phyloP scores from a whole-genome alignment of 2,113 vertebrate genomes.

The Centropus unirufus region DNA sequence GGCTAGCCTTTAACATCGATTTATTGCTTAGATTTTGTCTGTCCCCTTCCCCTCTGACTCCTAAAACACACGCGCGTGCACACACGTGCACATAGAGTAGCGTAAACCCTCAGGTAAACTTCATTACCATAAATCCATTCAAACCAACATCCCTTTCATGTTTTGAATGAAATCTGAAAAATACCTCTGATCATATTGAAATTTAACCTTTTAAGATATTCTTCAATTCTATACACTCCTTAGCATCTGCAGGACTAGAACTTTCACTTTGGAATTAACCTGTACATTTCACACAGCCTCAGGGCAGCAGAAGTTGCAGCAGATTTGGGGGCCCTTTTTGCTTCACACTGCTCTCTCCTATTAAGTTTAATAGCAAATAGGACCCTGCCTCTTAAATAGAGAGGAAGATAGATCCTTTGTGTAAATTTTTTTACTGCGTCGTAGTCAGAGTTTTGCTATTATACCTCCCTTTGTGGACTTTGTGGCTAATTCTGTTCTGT shows the following conservation, averaged over 20 bases:
- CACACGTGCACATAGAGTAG: neutral
- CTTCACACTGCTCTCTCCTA: neutral
- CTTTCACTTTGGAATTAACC: neutral
- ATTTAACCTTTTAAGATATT: neutral
- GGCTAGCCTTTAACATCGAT: neutral
- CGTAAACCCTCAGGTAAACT: neutral
- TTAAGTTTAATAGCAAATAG: neutral
- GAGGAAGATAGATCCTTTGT: neutral
- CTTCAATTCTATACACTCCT: neutral
- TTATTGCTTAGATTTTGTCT: neutral
- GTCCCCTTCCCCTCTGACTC: neutral
- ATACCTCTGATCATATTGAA: neutral
- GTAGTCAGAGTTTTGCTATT: neutral
- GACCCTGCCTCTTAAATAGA: neutral
- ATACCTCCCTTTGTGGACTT: neutral
- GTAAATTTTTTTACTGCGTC: neutral
- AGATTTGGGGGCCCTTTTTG: neutral
- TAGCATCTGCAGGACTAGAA: neutral
- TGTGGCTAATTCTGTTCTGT: neutral
- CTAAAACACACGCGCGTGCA: accelerated
- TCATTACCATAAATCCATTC: neutral
- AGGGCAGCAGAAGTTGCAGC: neutral
- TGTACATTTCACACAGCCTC: too few relatives aligned
- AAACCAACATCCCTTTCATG: neutral
- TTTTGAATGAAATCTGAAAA: neutral